A percentile compares a stretch with the other conserved stretches of the same genome.
phyloP scores from a whole-genome alignment of 1,140 invertebrate genomes.

The Zaprionus ornatus region DNA sequence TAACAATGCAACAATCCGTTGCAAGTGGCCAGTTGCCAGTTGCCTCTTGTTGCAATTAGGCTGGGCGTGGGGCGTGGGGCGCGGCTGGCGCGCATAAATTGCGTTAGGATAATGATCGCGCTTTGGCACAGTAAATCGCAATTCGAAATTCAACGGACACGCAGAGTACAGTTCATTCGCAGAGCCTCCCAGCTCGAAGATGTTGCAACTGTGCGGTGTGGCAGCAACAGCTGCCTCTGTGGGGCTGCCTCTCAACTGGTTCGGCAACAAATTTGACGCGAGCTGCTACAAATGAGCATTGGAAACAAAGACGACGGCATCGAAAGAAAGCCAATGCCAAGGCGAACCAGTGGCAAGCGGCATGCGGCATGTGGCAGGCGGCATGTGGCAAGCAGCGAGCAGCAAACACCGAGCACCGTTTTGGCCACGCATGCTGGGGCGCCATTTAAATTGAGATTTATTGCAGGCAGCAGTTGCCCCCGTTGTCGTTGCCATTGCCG shows the following conservation, averaged over 20 bases:
- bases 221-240: constrained; percentile 15
- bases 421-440: constrained; percentile 82
- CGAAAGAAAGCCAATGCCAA: constrained; percentile 36
- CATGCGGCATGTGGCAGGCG: not conserved
- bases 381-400: constrained; percentile 42
- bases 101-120: constrained; percentile 83
- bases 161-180: constrained; percentile 67
- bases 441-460: constrained; percentile 84
- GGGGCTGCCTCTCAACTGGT: constrained; percentile 60
- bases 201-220: constrained; percentile 11
- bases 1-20: constrained; percentile 61
- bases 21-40: constrained; percentile 38
- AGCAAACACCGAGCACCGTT: constrained; percentile 67
- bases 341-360: not conserved
- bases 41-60: constrained; percentile 69
- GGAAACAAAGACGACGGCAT: constrained; percentile 25
- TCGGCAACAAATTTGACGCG: constrained; percentile 79
- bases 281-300: constrained; percentile 72
- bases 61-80: constrained; percentile 76
- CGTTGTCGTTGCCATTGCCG: constrained; percentile 41
- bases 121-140: constrained; percentile 80
- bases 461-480: constrained; percentile 66
- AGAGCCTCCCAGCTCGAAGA: constrained; percentile 62
- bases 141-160: constrained; percentile 75
- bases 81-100: constrained; percentile 77